Conservation (phyloP, 2,888 invertebrate genomes). For the Xylota segnis region DNA sequence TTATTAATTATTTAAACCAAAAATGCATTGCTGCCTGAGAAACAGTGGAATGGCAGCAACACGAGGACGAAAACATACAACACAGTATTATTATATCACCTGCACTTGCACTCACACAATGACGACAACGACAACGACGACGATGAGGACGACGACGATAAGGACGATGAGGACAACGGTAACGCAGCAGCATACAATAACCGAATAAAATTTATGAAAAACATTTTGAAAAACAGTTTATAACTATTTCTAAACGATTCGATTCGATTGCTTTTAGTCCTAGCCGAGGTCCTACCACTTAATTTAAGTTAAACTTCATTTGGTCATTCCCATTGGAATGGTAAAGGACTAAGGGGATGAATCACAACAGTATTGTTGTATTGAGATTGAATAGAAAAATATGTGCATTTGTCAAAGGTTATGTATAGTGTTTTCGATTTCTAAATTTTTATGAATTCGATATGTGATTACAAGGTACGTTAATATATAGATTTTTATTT, state of each 20-base stretch:
- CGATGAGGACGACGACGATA: too few species aligned
- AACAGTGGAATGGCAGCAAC: constrained; percentile 43
- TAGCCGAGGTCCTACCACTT: constrained; percentile 43
- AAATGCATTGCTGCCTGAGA: constrained; percentile 40
- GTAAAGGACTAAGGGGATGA: constrained; percentile 46
- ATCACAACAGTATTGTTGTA: constrained; percentile 51
- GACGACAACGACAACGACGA: background rate
- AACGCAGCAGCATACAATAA: constrained; percentile 36
- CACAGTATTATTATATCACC: constrained; percentile 71
- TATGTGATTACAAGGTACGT: constrained; percentile 69
- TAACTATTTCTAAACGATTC: background rate
- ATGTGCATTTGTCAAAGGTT: constrained; percentile 27
- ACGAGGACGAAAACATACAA: constrained; percentile 59
- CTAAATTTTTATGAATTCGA: constrained; percentile 28
- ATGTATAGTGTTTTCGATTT: constrained; percentile 19
- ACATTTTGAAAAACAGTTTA: constrained; percentile 16
- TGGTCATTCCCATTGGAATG: constrained; percentile 55
- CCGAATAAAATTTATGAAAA: constrained; percentile 54
- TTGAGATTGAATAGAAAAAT: constrained; percentile 60
- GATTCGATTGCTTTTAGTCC: background rate
- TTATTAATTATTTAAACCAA: constrained; percentile 50
- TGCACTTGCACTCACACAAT: constrained; percentile 58
- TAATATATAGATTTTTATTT: constrained; percentile 8
- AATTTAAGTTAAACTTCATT: constrained; percentile 58
- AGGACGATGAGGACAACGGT: too few species aligned